phyloP scores from a whole-genome alignment of 2,113 vertebrate species.

The Mesoclemmys tuberculata region DNA sequence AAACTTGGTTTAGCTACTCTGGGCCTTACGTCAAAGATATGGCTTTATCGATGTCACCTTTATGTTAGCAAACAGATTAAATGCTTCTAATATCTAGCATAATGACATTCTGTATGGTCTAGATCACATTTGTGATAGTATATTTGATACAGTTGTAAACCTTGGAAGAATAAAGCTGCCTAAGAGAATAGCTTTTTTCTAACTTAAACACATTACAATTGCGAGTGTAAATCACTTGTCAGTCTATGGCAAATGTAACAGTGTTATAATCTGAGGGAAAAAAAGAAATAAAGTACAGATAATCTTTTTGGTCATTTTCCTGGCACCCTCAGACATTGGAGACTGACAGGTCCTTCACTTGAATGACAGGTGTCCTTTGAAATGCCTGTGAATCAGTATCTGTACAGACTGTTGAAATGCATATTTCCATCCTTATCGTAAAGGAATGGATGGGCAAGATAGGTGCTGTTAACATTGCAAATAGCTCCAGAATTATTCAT shows the following conservation, averaged over 20 bases:
- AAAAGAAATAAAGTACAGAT: conserved; percentile 93
- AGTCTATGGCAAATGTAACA: conserved; percentile 90
- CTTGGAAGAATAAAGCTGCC: conserved; percentile 85
- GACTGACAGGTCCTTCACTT: conserved; percentile 98
- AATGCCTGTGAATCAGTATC: conserved; percentile 94
- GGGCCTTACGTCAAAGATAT: conserved; percentile 75
- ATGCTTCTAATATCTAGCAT: conserved; percentile 81
- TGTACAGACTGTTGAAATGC: conserved; percentile 99
- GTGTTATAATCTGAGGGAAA: conserved; percentile 90
- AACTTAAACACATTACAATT: conserved; percentile 89
- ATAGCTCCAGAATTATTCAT: conserved; percentile 99
- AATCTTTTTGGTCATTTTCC: conserved; percentile 95
- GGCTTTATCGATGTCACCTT: conserved; percentile 91
- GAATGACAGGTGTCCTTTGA: conserved; percentile 99
- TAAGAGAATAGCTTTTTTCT: conserved; percentile 88
- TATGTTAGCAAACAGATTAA: conserved; percentile 86
- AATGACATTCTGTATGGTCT: conserved; percentile 84
- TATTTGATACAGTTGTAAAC: conserved; percentile 92
- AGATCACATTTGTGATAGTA: conserved; percentile 91
- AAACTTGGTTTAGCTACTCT: conserved; percentile 47
- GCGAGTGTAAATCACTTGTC: conserved; percentile 98
- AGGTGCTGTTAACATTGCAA: conserved; percentile 99
- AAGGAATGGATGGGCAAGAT: conserved; percentile 99
- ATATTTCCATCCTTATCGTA: conserved; percentile 99
- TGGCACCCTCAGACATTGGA: conserved; percentile 87